A percentile compares a stretch with the other conserved stretches of the same genome.
phyloP scores from a whole-genome alignment of 2,797 vertebrate genomes.

The Centropyge bicolor region DNA sequence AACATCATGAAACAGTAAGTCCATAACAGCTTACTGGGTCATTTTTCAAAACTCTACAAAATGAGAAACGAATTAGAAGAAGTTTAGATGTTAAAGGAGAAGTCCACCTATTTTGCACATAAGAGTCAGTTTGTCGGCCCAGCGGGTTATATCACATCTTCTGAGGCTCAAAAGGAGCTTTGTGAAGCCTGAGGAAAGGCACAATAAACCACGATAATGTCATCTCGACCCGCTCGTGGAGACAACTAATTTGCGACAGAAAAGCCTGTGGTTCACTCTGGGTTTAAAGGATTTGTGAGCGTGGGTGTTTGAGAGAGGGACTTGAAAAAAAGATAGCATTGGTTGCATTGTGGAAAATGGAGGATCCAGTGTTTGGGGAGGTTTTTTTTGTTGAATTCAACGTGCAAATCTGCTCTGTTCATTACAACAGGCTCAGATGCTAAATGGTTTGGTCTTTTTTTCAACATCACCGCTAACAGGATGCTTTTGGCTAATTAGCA shows the following conservation, averaged over 20 bases:
- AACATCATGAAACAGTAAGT: conserved; percentile 9
- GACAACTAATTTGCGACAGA: not conserved
- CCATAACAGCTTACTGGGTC: not conserved
- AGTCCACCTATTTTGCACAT: conserved; percentile 1
- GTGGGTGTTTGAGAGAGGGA: not conserved
- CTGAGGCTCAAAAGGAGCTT: not conserved
- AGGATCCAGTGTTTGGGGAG: too few species aligned
- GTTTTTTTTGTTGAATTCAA: not conserved
- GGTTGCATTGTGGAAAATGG: not conserved
- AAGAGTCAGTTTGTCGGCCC: not conserved
- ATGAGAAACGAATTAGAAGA: not conserved
- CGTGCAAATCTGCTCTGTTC: not conserved
- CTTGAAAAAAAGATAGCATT: not conserved
- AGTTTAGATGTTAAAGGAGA: not conserved
- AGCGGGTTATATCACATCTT: not conserved
- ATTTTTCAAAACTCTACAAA: conserved; percentile 3
- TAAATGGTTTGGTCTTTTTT: not conserved
- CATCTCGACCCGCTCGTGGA: not conserved
- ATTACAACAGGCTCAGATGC: not conserved
- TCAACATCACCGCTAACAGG: not conserved
- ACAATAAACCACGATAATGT: not conserved
- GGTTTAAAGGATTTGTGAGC: not conserved
- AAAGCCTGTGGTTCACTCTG: not conserved
- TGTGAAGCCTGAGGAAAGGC: conserved; percentile 15
- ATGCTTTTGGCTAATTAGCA: not conserved